A percentile compares a stretch with the other conserved stretches of the same genome.
These are phyloP conservation scores for Alligator mississippiensis DNA, from an alignment of 2,113 vertebrate species.

Conservation along the genomic window DNA sequence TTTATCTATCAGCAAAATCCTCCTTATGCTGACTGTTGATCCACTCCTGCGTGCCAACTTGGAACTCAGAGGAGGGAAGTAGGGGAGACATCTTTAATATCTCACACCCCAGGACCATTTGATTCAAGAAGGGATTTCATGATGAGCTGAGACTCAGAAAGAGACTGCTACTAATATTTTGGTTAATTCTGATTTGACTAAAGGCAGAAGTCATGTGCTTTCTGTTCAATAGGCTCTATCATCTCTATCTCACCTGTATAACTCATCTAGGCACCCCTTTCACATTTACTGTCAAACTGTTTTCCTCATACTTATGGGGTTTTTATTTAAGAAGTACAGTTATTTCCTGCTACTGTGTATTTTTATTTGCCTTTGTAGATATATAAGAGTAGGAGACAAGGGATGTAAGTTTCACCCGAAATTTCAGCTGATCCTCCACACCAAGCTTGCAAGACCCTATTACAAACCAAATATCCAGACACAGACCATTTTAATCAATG, in stretches of 20 bases:
- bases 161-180: constrained; percentile 5
- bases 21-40: constrained; percentile 17
- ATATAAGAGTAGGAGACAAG: constrained; percentile 84
- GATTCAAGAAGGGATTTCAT: constrained; percentile 55
- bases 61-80: not conserved
- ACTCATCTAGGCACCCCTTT: fast-evolving
- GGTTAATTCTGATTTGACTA: constrained; percentile 29
- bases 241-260: not conserved
- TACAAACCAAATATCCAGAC: constrained; percentile 82
- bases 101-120: constrained; percentile 6
- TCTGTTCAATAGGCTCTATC: not conserved
- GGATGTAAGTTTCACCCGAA: constrained; percentile 76
- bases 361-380: constrained; percentile 61
- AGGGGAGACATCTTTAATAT: constrained; percentile 50
- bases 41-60: not conserved
- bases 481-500: constrained; percentile 81
- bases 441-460: constrained; percentile 80
- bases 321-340: not conserved
- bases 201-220: not conserved
- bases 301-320: not conserved
- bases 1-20: not conserved
- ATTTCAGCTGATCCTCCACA: constrained; percentile 82
- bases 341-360: not conserved
- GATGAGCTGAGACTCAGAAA: constrained; percentile 17
- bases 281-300: not conserved